These are phyloP conservation scores for Xenops minutus DNA, from an alignment of 2,797 vertebrate genomes.

Conservation along the genomic window DNA sequence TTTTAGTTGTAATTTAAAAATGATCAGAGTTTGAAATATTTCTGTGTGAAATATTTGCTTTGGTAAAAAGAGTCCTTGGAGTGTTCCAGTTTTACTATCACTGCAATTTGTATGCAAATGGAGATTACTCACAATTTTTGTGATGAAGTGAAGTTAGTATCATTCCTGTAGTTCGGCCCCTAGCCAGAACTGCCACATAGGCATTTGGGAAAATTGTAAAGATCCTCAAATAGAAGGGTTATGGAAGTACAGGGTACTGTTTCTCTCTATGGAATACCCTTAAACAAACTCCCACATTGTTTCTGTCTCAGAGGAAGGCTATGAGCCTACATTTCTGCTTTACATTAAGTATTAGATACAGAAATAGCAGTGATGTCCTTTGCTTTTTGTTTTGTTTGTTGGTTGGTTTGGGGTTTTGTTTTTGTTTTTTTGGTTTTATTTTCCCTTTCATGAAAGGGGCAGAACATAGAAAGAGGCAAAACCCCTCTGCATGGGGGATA, in stretches of 20 bases:
- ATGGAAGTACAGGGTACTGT: neutral
- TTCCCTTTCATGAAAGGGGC: neutral
- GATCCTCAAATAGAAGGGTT: neutral
- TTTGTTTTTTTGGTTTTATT: no score
- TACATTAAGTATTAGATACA: neutral
- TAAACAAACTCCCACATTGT: neutral
- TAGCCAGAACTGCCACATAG: neutral
- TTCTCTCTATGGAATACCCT: constrained; percentile 2
- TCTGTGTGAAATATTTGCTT: neutral
- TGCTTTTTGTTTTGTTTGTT: neutral
- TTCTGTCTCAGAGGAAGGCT: neutral
- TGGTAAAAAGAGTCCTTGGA: neutral
- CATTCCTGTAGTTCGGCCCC: neutral
- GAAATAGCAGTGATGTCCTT: neutral
- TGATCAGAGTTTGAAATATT: neutral
- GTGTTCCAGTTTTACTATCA: neutral
- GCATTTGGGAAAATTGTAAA: neutral
- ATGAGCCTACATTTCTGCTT: neutral
- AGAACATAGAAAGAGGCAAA: neutral
- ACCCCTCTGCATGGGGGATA: neutral
- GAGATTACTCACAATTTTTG: neutral
- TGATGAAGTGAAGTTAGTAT: neutral
- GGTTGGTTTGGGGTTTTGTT: neutral
- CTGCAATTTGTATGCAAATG: neutral
- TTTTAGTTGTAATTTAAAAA: neutral